phyloP scores from a whole-genome alignment of 2,113 vertebrate genomes.

The Carettochelys insculpta region DNA sequence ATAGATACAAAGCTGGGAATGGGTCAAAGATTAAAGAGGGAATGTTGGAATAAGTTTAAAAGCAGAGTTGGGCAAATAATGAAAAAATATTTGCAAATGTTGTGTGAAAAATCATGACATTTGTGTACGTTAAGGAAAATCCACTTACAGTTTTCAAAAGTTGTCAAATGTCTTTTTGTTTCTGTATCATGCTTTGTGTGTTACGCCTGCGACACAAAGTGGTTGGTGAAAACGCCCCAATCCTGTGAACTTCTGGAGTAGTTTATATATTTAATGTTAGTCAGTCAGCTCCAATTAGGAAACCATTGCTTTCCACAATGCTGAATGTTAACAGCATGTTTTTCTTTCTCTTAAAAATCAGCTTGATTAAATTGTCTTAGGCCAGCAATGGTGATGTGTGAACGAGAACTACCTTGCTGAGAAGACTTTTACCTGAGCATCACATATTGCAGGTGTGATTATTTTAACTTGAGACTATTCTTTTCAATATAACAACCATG shows the following conservation, averaged over 20 bases:
- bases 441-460: neutral
- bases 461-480: neutral
- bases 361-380: neutral
- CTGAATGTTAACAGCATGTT: neutral
- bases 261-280: neutral
- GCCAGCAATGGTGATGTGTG: neutral
- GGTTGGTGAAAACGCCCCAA: neutral
- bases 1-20: neutral
- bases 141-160: neutral
- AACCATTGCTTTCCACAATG: neutral
- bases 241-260: neutral
- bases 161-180: neutral
- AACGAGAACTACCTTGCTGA: neutral
- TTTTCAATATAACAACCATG: slow-evolving; percentile 1
- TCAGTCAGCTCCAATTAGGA: neutral
- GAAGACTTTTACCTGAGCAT: neutral
- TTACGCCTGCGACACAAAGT: neutral
- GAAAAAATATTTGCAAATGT: neutral
- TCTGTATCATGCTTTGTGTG: neutral
- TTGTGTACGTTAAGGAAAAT: neutral
- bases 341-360: neutral
- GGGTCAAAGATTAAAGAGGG: neutral
- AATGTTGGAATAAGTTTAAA: neutral
- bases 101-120: neutral
- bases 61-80: neutral